A percentile compares a stretch with the other conserved stretches of the same genome.
phyloP scores from a whole-genome alignment of 2,888 invertebrate species.

The Melanotus villosus region DNA sequence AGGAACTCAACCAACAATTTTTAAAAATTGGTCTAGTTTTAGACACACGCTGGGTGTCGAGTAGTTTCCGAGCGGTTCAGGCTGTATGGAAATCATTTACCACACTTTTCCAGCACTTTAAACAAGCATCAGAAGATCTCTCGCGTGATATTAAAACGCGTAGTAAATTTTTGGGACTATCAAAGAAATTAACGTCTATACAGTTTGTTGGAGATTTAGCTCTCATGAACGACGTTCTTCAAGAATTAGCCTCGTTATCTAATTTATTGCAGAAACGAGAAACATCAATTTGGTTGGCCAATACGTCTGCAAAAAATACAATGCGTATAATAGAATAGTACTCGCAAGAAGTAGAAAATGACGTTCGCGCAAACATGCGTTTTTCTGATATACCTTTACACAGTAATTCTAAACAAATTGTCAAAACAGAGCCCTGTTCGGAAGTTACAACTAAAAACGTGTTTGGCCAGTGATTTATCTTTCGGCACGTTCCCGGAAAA shows the following conservation, averaged over 20 bases:
- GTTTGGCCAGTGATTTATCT: too few relatives aligned
- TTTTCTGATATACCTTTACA: too few relatives aligned
- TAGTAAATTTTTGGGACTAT: conserved; percentile 7
- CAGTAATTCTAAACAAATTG: too few relatives aligned
- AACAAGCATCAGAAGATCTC: neutral
- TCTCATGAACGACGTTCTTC: neutral
- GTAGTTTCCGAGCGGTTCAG: neutral
- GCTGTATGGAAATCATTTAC: neutral
- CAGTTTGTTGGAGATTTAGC: conserved; percentile 5
- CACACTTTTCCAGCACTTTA: neutral
- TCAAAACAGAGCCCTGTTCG: too few relatives aligned
- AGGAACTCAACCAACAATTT: neutral
- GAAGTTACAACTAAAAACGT: too few relatives aligned
- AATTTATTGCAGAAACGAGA: neutral
- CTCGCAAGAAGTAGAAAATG: too few relatives aligned
- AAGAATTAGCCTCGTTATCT: neutral
- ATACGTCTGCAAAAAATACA: neutral
- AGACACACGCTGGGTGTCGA: neutral
- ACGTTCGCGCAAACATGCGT: too few relatives aligned
- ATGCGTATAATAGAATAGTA: neutral
- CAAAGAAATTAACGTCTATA: neutral
- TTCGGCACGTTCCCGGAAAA: too few relatives aligned
- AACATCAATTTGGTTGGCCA: neutral
- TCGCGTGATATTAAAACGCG: neutral
- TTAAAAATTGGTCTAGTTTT: neutral